Evolutionary conservation across 2,888 invertebrate species (phyloP).

Genomic region (Acanthopleura granulata): DNA sequence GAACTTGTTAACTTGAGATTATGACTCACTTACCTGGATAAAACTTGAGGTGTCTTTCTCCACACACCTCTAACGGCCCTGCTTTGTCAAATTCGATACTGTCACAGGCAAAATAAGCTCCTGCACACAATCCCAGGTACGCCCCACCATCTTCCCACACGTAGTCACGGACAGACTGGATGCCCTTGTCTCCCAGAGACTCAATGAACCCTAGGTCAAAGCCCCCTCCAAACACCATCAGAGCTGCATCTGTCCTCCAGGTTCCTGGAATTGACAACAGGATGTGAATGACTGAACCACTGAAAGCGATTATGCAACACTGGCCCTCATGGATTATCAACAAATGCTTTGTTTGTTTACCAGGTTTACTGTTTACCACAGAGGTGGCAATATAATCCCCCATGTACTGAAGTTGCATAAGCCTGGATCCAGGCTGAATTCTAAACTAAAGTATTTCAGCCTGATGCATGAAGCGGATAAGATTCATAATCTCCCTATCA

Average conservation of each 20-base stretch:
- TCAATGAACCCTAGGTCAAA: constrained; percentile 59
- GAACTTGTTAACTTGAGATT: no score
- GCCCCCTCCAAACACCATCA: constrained; percentile 61
- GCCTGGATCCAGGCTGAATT: no score
- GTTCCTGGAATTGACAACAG: not conserved
- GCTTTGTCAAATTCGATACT: constrained; percentile 61
- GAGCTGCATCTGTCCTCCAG: constrained; percentile 26
- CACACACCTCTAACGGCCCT: constrained; percentile 58
- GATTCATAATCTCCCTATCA: no score
- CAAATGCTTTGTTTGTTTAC: no score
- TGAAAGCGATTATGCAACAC: no score
- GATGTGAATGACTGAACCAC: no score
- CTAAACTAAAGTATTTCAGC: no score
- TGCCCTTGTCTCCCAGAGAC: constrained; percentile 47
- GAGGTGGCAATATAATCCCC: no score
- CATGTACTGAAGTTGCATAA: no score
- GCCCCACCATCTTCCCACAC: constrained; percentile 56
- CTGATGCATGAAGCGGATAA: no score
- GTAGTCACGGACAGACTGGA: constrained; percentile 44
- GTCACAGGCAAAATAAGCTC: constrained; percentile 62
- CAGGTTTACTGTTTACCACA: no score
- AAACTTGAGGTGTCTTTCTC: constrained; percentile 55
- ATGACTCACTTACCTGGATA: constrained; percentile 52
- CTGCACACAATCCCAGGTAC: constrained; percentile 64
- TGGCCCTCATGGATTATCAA: no score